A percentile compares a stretch with the other conserved stretches of the same genome.
Evolutionary conservation across 2,888 invertebrate genomes (phyloP).

Genomic region (Elysia crispata): DNA sequence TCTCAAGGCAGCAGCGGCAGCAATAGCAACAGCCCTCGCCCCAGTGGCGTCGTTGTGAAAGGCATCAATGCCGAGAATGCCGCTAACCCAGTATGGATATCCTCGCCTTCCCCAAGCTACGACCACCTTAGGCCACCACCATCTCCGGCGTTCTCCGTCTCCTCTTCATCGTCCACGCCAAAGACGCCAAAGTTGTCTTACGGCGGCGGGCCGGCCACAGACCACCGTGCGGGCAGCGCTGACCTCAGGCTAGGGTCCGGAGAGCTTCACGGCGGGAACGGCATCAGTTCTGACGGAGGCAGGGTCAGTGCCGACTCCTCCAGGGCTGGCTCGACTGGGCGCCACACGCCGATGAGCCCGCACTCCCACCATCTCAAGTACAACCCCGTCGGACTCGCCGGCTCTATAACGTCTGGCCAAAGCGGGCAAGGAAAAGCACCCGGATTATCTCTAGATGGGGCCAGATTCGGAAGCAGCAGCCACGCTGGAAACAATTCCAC

Average conservation of each 20-base stretch:
- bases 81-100: conserved; percentile 40
- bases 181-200: background rate
- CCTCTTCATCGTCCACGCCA: conserved; percentile 18
- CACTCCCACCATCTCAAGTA: background rate
- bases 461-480: conserved; percentile 1
- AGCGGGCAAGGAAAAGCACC: background rate
- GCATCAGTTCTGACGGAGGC: conserved; percentile 15
- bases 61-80: conserved; percentile 32
- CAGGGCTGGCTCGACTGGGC: background rate
- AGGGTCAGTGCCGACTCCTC: conserved; percentile 24
- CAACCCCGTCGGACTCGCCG: background rate
- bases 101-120: conserved; percentile 37
- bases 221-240: background rate
- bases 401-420: background rate
- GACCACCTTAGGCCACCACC: conserved; percentile 30
- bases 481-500: conserved; percentile 16
- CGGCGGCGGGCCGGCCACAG: no score
- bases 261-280: conserved; percentile 1
- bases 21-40: background rate
- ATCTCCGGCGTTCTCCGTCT: conserved; percentile 29
- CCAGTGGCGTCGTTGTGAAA: background rate
- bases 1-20: conserved; percentile 5
- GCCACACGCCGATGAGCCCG: conserved; percentile 12
- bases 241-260: background rate
- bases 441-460: background rate